Conservation (phyloP, 2,888 invertebrate species). For the Luperina nickerlii region DNA sequence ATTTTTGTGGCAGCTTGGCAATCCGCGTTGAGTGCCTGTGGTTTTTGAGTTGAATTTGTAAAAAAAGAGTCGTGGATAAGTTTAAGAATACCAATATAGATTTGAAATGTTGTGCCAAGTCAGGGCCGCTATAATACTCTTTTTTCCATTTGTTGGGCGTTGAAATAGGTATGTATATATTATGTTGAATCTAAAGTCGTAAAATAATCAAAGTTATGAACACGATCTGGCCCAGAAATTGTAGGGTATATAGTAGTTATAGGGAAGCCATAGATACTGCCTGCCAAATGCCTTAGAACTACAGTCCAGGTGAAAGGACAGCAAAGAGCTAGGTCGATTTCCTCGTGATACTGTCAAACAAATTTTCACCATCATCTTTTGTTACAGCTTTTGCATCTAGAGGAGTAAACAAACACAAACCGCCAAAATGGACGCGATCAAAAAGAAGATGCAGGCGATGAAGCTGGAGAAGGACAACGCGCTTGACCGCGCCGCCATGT, state of each 20-base stretch:
- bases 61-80: conserved; percentile 9
- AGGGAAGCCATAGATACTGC: neutral
- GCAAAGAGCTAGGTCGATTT: neutral
- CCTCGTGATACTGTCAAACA: neutral
- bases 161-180: neutral
- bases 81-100: conserved; percentile 20
- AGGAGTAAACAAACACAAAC: conserved; percentile 86
- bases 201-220: neutral
- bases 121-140: neutral
- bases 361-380: conserved; percentile 25
- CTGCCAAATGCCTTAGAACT: neutral
- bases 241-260: neutral
- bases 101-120: neutral
- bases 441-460: conserved; percentile 99
- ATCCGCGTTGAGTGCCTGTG: neutral
- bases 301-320: neutral
- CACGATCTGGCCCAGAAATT: neutral
- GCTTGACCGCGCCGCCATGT: conserved; percentile 98
- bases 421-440: conserved; percentile 99
- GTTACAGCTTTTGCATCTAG: conserved; percentile 82
- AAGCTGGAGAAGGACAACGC: conserved; percentile 99
- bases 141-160: conserved; percentile 9
- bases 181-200: neutral
- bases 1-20: conserved; percentile 20
- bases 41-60: conserved; percentile 6